phyloP scores from a whole-genome alignment of 2,888 invertebrate species.

The Germaria angustata region DNA sequence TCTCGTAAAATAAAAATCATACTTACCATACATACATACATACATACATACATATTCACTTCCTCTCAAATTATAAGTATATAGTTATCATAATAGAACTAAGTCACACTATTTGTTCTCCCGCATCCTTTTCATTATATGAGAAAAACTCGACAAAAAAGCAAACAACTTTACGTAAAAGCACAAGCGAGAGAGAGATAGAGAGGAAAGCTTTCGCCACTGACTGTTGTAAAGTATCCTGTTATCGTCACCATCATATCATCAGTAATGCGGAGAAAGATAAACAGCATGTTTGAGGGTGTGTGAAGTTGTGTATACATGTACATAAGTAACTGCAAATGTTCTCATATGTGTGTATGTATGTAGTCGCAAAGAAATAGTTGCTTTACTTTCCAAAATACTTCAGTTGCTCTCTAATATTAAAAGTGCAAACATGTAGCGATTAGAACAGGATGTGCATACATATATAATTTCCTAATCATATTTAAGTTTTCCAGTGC shows the following conservation, averaged over 20 bases:
- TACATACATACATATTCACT: background rate
- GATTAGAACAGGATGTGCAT: slow-evolving; percentile 6
- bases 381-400: slow-evolving; percentile 46
- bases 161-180: slow-evolving; percentile 27
- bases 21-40: too few relatives aligned
- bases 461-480: slow-evolving; percentile 24
- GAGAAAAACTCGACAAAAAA: background rate
- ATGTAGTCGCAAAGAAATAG: slow-evolving; percentile 43
- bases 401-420: slow-evolving; percentile 59
- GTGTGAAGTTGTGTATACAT: background rate
- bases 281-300: background rate
- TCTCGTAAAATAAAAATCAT: too few relatives aligned
- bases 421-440: slow-evolving; percentile 58
- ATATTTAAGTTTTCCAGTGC: slow-evolving; percentile 44
- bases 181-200: slow-evolving; percentile 26
- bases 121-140: slow-evolving; percentile 41
- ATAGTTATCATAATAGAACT: slow-evolving; percentile 14
- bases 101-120: slow-evolving; percentile 53
- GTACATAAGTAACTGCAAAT: background rate
- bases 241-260: background rate
- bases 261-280: slow-evolving; percentile 12
- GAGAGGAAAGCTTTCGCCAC: slow-evolving; percentile 36
- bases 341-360: background rate
- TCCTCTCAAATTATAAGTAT: background rate
- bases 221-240: slow-evolving; percentile 19